A percentile compares a stretch with the other conserved stretches of the same genome.
These are phyloP conservation scores for Julus scandinavius DNA, from an alignment of 2,888 invertebrate genomes.

Conservation along the genomic window DNA sequence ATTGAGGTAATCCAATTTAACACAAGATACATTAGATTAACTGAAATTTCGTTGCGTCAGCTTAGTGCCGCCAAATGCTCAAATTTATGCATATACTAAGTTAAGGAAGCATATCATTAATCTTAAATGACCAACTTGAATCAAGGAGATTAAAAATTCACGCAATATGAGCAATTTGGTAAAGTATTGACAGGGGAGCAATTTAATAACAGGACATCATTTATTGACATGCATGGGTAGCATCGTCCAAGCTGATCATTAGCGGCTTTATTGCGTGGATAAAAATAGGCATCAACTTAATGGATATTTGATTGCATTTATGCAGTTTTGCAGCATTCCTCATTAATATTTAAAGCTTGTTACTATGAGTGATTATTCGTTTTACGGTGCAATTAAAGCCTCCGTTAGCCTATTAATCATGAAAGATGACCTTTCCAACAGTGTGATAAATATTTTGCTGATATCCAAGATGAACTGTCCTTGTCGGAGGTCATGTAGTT, in stretches of 20 bases:
- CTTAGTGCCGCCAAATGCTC: too few relatives aligned
- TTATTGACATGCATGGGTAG: neutral
- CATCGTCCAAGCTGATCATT: neutral
- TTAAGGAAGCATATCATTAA: neutral
- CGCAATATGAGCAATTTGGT: neutral
- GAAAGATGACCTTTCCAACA: neutral
- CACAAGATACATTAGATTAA: too few relatives aligned
- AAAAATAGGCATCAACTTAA: neutral
- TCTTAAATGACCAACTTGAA: neutral
- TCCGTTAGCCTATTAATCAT: neutral
- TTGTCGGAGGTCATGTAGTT: neutral
- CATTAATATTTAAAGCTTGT: neutral
- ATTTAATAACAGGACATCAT: neutral
- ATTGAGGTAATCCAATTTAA: too few relatives aligned
- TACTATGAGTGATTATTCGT: neutral
- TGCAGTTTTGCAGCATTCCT: neutral
- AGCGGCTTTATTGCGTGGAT: neutral
- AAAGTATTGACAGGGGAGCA: neutral
- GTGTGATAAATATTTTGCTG: neutral
- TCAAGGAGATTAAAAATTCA: neutral
- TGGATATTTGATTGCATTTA: neutral
- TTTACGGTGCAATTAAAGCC: neutral
- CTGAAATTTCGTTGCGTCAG: too few relatives aligned
- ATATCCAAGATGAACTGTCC: neutral
- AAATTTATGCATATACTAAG: too few relatives aligned